Percentiles rank a stretch among this genome's conserved stretches.
These are phyloP conservation scores for Melanostigma gelatinosum DNA, from an alignment of 2,113 vertebrate species.

Conservation along the genomic window DNA sequence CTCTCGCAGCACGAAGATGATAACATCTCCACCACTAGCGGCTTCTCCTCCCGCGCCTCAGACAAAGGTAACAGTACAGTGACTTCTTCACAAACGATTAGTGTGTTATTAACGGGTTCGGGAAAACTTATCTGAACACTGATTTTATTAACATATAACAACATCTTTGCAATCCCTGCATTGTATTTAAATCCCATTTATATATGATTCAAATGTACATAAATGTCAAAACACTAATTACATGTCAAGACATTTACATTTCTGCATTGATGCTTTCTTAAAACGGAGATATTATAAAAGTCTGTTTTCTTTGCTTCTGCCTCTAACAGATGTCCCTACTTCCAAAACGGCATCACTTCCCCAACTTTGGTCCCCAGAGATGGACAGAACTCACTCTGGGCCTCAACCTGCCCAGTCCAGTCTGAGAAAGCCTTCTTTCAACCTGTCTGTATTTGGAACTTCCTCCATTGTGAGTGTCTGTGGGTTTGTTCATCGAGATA, in stretches of 20 bases:
- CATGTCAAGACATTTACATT: background rate
- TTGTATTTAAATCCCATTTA: background rate
- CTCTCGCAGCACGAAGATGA: slow-evolving; percentile 98
- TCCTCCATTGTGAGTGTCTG: slow-evolving; percentile 90
- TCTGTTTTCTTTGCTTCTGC: background rate
- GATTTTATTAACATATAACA: background rate
- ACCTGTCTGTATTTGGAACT: slow-evolving; percentile 93
- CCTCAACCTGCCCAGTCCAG: slow-evolving; percentile 87
- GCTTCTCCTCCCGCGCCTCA: slow-evolving; percentile 97
- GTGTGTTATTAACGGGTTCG: background rate
- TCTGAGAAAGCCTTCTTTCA: slow-evolving; percentile 95
- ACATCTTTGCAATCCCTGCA: background rate
- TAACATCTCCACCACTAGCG: slow-evolving; percentile 99
- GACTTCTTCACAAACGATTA: background rate
- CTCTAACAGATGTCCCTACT: slow-evolving; percentile 89
- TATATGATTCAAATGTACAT: background rate
- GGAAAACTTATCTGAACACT: background rate
- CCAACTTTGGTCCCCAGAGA: slow-evolving; percentile 93
- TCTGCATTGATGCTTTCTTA: background rate
- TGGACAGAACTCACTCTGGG: slow-evolving; percentile 87
- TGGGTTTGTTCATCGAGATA: slow-evolving; percentile 1
- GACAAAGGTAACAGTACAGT: slow-evolving; percentile 89
- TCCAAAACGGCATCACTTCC: slow-evolving; percentile 89
- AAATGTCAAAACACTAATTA: background rate
- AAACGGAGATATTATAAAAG: background rate